Evolutionary conservation across 2,113 vertebrate genomes (phyloP), one percentile per base, ranked within the genome.

Genomic region (Malurus cyaneus): DNA sequence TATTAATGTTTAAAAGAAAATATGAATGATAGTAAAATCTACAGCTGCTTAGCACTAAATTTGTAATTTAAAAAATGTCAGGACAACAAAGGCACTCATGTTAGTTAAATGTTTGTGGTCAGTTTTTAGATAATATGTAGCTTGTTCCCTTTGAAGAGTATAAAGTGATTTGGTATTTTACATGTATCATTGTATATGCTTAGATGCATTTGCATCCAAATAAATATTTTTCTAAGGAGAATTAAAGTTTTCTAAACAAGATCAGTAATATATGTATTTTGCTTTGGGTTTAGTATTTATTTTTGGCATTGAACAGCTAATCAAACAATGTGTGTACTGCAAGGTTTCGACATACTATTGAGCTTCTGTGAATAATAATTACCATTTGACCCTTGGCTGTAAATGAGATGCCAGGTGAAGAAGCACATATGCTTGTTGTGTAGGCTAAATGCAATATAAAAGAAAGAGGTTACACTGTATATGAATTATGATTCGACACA

Each of bases 401-500:
- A 97, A 97, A 96, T 96, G 94, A 97, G 97, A 98, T 97, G 97
- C 97, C 97, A 97, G 96, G 93, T 98, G 97, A 98, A 97, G 97
- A 96, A 94, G 88, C 94, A 93, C 89, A 96, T 94, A 96, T 95
- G 94, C 93, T 96, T 96, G 94, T 93, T 97, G 86, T 79, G 80
- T 96, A 96, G 93, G 88, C 87, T 95, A 96, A 96, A 90, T 96
- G 96, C 93, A 89, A 92, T 97, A 95, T 96, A 93, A 97, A 98
- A 97, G 97, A 79, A 96, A 84, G 97, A 96, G 97, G 96, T 95
- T 89, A 82, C 78, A 87, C 93, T 97, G 90, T 96, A 94, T 98
- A 96, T 98, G 98, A 98, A 97, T 98, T 97, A 98, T 97, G 97
- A 98, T 98, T 98, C 53, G 97, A 94, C 97, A 97, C 59, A 96